Percentiles rank a stretch among this genome's conserved stretches.
Evolutionary conservation across 2,888 invertebrate species (phyloP).

Genomic region (Xanthostigma xanthostigma): DNA sequence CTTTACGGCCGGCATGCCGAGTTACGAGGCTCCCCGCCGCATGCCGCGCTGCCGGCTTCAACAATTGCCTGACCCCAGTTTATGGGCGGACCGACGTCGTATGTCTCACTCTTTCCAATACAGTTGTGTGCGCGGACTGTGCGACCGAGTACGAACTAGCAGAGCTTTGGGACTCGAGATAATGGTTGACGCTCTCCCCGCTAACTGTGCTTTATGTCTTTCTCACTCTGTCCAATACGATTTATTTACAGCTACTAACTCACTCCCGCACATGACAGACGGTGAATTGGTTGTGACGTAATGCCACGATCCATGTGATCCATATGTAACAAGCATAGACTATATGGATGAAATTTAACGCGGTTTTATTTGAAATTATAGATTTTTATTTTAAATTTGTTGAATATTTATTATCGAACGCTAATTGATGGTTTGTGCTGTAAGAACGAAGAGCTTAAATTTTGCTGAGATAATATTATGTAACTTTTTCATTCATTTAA

Average conservation of each 20-base stretch:
- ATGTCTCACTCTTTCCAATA: constrained; percentile 25
- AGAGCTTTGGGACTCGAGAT: constrained; percentile 26
- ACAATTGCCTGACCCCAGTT: constrained; percentile 15
- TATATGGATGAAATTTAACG: too few relatives aligned
- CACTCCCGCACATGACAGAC: background rate
- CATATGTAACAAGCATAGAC: too few relatives aligned
- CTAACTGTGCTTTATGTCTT: constrained; percentile 35
- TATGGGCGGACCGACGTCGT: constrained; percentile 32
- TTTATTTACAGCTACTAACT: constrained; percentile 2
- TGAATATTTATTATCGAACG: too few relatives aligned
- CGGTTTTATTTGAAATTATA: too few relatives aligned
- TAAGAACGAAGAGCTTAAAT: too few relatives aligned
- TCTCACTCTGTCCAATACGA: constrained; percentile 18
- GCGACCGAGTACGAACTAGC: constrained; percentile 18
- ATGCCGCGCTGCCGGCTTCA: constrained; percentile 3
- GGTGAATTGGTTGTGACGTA: constrained; percentile 26
- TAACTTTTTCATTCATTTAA: too few relatives aligned
- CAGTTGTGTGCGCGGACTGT: constrained; percentile 11
- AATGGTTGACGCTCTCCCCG: constrained; percentile 33
- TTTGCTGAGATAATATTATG: too few relatives aligned
- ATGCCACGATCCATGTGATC: constrained; percentile 24
- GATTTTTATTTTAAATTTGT: too few relatives aligned
- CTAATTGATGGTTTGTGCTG: too few relatives aligned
- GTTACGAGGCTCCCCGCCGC: background rate
- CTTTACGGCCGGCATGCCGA: constrained; percentile 29